phyloP scores from a whole-genome alignment of 2,888 invertebrate genomes.

The Hecatera dysodea region DNA sequence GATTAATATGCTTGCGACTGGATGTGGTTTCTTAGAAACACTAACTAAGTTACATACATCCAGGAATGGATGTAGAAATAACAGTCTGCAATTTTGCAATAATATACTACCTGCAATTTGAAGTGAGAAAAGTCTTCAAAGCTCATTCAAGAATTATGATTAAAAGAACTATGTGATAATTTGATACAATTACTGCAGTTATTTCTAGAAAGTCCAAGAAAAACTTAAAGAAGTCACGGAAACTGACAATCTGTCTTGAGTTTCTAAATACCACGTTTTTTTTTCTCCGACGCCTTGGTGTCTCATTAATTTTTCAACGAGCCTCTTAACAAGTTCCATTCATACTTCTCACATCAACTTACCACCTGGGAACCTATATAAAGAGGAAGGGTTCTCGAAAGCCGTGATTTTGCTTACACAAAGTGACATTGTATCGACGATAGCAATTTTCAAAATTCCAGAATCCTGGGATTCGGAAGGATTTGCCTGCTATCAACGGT shows the following conservation, averaged over 20 bases:
- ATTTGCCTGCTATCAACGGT: too few species aligned
- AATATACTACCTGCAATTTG: background rate
- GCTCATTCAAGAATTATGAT: background rate
- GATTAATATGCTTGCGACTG: constrained; percentile 4
- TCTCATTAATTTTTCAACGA: constrained; percentile 56
- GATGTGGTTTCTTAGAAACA: background rate
- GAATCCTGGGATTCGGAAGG: background rate
- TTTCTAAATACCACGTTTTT: constrained; percentile 47
- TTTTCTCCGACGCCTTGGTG: constrained; percentile 11
- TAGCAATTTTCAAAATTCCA: background rate
- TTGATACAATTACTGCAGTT: background rate
- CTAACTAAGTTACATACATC: background rate
- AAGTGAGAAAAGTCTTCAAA: background rate
- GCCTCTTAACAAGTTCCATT: constrained; percentile 41
- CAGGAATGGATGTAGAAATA: background rate
- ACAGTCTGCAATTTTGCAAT: background rate
- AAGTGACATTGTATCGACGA: background rate
- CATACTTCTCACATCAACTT: constrained; percentile 58
- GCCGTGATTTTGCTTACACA: constrained; percentile 14
- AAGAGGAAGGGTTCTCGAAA: constrained; percentile 65
- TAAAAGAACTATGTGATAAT: background rate
- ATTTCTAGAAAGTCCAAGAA: constrained; percentile 19
- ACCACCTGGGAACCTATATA: constrained; percentile 39
- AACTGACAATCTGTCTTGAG: background rate
- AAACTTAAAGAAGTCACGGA: constrained; percentile 25